Percentiles rank a stretch among this genome's conserved stretches.
phyloP scores from a whole-genome alignment of 2,113 vertebrate genomes.

The Apteryx owenii region DNA sequence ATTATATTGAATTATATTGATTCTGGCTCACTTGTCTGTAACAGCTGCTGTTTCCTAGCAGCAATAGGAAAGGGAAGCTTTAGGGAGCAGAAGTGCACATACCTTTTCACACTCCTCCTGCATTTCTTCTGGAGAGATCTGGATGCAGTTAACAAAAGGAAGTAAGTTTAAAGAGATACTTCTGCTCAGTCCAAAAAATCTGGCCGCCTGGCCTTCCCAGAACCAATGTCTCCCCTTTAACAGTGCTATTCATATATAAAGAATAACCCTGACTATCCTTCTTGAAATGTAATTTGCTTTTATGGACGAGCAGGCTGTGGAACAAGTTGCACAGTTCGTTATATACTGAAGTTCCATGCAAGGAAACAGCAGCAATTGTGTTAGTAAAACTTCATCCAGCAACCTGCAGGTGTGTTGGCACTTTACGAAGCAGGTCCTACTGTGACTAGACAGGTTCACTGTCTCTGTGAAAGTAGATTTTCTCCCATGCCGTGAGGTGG shows the following conservation, averaged over 20 bases:
- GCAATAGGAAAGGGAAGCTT: neutral
- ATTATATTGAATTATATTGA: neutral
- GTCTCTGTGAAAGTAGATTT: conserved; percentile 84
- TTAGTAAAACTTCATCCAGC: neutral
- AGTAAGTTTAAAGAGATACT: neutral
- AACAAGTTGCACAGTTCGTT: neutral
- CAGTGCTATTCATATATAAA: neutral
- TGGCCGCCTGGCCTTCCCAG: neutral
- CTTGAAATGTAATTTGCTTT: neutral
- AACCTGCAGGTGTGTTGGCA: neutral
- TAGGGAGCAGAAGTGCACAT: neutral
- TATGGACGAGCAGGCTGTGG: neutral
- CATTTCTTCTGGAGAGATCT: neutral
- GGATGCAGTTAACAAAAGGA: neutral
- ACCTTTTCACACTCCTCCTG: neutral
- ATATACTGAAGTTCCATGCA: neutral
- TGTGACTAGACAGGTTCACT: conserved; percentile 75
- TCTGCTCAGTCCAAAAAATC: neutral
- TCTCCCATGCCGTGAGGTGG: conserved; percentile 87
- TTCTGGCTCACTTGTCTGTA: neutral
- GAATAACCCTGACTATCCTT: neutral
- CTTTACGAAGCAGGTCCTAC: neutral
- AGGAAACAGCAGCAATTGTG: neutral
- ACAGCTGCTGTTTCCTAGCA: neutral
- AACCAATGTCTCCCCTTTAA: neutral